Evolutionary conservation across 1,140 invertebrate genomes (phyloP), one percentile per base, ranked within the genome.

Genomic region (Penaeus chinensis): DNA sequence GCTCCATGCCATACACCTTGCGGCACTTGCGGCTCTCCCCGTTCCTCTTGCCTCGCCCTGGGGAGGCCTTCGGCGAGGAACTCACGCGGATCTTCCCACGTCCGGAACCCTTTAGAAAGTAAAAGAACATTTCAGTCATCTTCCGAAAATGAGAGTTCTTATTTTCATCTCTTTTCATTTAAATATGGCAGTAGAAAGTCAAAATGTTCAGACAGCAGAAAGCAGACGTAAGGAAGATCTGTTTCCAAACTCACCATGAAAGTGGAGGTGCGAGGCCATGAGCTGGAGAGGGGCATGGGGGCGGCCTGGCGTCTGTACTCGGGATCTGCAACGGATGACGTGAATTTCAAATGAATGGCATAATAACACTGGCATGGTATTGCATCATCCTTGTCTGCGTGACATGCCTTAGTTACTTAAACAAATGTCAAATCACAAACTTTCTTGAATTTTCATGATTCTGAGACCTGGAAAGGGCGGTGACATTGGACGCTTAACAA

Each of bases 1-100:
- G 96, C 90, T 99, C 98, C 98, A 99, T 99, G 82, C 98, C 98
- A 92, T 99, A 99, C 0, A 99, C 96, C 92, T 92, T 90, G 62
- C 90, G 87, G 42, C 90, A 90, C 54, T 90, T 90, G 22, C 88
- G 88, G 79, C 90, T 90, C 42, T 90, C 93, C 90, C 92, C 93
- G 19, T 92, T 89, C 11, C 92, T 89, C 89, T 92, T 92, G 69
- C 92, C 92, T 87, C 92, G 91, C 13, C 90, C 81, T 19, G 91
- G 90, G 20, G 89, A 92, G 90, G 91, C 92, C 92, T 93, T 94
- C 90, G 93, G 94, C 92, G 93, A 92, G 91, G 91, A 92, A 91
- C 91, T 92, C 91, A 90, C 92, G 91, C 90, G 82, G n/a, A 88
- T 83, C 65, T 90, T 90, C 16, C 85, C 85, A 22, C 88, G 82